Evolutionary conservation across 1,140 invertebrate genomes (phyloP), one percentile per base, ranked within the genome.

Genomic region (Augochlora pura): DNA sequence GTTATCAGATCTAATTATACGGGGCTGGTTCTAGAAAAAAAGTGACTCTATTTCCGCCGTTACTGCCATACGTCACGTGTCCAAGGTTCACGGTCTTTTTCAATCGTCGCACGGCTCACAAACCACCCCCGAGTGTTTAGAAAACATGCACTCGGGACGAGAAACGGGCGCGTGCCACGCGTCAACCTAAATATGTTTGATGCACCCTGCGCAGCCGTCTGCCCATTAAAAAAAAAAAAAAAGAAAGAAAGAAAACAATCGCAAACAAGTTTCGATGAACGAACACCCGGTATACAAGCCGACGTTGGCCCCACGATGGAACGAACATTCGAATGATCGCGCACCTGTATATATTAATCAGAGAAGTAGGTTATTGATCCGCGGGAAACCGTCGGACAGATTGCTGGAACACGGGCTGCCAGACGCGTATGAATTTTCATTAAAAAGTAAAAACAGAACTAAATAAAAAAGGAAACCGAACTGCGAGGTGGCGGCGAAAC

Each of bases 281-380:
- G 49, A 16, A 52, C 49, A 52, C 49, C 49, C 14, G 0, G 49
- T 21, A 52, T 52, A 4, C 5, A 52, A 4, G 49, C 16, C 49
- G 18, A 12, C 9, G 42, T 9, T 46, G 6, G 49, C 49, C 49
- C 16, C 16, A 16, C 16, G 49, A 52, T 18, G 16, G 49, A 52
- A 52, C 49, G 49, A 52, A 21, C 49, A 52, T 77, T 77, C 75
- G 32, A 77, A 77, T 77, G 70, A 77, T 77, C 75, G 46, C 39
- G 75, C 52, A n/a, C 60, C 46, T 46, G 67, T 72, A 78, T 78
- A 78, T 78, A 78, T 78, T 78, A 78, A 78, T 78, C 69, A 65
- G 25, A 72, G 72, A 78, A 78, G 76, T 78, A 78, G 76, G 76
- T 78, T 78, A 78, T 78, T 78, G 76, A 78, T 78, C 76, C 68